Percentiles rank a stretch among this genome's conserved stretches.
These are phyloP conservation scores for Drosophila ustulata DNA, from an alignment of 2,888 invertebrate species.

Conservation along the genomic window DNA sequence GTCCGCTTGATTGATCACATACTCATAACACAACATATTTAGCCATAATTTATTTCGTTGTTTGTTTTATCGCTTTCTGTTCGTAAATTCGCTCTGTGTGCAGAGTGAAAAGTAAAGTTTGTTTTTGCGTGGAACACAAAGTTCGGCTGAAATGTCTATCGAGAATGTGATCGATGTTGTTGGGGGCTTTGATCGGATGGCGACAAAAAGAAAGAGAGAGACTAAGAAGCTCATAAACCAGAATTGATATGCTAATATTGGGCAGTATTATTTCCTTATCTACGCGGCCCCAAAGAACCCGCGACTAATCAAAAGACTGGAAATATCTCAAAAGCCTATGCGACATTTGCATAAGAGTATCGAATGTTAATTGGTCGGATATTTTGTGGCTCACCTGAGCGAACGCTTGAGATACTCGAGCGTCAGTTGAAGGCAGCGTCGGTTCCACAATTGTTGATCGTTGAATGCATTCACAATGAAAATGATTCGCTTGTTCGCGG, in stretches of 20 bases:
- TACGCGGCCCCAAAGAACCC: slow-evolving; percentile 8
- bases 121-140: no score
- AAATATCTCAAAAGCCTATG: slow-evolving; percentile 41
- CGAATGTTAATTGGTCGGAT: slow-evolving; percentile 59
- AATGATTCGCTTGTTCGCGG: slow-evolving; percentile 88
- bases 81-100: slow-evolving; percentile 32
- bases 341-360: slow-evolving; percentile 65
- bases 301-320: slow-evolving; percentile 60
- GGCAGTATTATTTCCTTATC: slow-evolving; percentile 25
- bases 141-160: not conserved
- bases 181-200: slow-evolving; percentile 12
- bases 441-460: slow-evolving; percentile 86
- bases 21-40: slow-evolving; percentile 8
- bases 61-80: slow-evolving; percentile 27
- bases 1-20: slow-evolving; percentile 62
- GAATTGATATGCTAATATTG: slow-evolving; percentile 42
- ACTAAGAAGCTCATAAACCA: slow-evolving; percentile 18
- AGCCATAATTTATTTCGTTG: slow-evolving; percentile 53
- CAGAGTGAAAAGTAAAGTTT: slow-evolving; percentile 7
- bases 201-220: not conserved
- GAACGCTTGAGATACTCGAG: slow-evolving; percentile 84
- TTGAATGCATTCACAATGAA: slow-evolving; percentile 87
- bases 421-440: slow-evolving; percentile 83
- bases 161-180: slow-evolving; percentile 8
- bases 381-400: slow-evolving; percentile 82